phyloP scores from a whole-genome alignment of 2,888 invertebrate genomes.

The Polydrusus cervinus region DNA sequence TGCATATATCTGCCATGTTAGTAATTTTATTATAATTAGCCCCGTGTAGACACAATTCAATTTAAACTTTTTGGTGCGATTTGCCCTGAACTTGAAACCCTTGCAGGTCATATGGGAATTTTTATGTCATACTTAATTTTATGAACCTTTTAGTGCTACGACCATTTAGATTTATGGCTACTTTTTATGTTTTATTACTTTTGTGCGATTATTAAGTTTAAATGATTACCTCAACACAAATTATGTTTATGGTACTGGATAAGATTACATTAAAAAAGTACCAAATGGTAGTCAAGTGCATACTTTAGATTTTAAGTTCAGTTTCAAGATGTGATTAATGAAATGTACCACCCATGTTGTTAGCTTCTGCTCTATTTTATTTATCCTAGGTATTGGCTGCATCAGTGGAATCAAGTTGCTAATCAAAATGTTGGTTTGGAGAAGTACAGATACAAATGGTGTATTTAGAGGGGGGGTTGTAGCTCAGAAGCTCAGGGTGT shows the following conservation, averaged over 20 bases:
- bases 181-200: slow-evolving; percentile 57
- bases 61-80: slow-evolving; percentile 15
- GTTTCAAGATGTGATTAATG: slow-evolving; percentile 44
- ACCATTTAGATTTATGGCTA: slow-evolving; percentile 40
- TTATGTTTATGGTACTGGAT: slow-evolving; percentile 60
- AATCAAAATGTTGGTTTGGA: not conserved
- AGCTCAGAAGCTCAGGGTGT: too few relatives aligned
- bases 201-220: slow-evolving; percentile 58
- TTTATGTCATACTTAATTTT: slow-evolving; percentile 42
- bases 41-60: slow-evolving; percentile 11
- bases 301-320: slow-evolving; percentile 53
- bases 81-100: slow-evolving; percentile 33
- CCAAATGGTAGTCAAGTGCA: slow-evolving; percentile 59
- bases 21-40: not conserved
- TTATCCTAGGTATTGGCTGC: not conserved
- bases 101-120: slow-evolving; percentile 21
- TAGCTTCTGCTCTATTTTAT: slow-evolving; percentile 28
- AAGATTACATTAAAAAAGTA: slow-evolving; percentile 59
- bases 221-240: slow-evolving; percentile 61
- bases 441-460: too few relatives aligned
- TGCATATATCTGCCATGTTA: too few relatives aligned
- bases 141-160: slow-evolving; percentile 33
- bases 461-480: too few relatives aligned
- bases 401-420: not conserved
- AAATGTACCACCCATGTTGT: slow-evolving; percentile 56